phyloP scores from a whole-genome alignment of 2,797 vertebrate genomes.

The Sylvilagus floridanus region DNA sequence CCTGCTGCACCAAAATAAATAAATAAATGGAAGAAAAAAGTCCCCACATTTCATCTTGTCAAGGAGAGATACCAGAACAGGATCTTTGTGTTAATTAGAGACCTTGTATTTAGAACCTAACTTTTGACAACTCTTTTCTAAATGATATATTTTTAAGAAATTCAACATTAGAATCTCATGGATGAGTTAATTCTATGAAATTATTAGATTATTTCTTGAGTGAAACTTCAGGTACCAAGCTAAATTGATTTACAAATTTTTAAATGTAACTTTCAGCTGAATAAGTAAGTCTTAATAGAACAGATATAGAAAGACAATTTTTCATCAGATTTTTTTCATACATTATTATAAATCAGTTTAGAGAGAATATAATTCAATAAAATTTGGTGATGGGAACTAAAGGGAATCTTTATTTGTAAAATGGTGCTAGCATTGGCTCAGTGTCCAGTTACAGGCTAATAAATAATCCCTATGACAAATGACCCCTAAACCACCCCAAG shows the following conservation, averaged over 20 bases:
- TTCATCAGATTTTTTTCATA: slow-evolving; percentile 26
- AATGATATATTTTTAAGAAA: slow-evolving; percentile 44
- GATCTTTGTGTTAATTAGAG: background rate
- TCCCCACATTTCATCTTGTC: background rate
- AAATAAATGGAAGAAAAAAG: background rate
- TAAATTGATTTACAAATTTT: slow-evolving; percentile 51
- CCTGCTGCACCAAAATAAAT: background rate
- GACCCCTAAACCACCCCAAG: background rate
- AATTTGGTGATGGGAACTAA: background rate
- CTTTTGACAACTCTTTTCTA: slow-evolving; percentile 34
- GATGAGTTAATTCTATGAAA: background rate
- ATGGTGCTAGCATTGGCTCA: background rate
- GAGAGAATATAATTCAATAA: background rate
- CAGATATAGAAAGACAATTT: slow-evolving; percentile 44
- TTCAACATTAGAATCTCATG: slow-evolving; percentile 34
- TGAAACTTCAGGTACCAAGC: slow-evolving; percentile 4
- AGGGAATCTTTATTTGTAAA: slow-evolving; percentile 6
- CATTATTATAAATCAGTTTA: slow-evolving; percentile 55
- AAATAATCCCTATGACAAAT: background rate
- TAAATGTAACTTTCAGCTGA: slow-evolving; percentile 25
- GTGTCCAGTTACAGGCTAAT: background rate
- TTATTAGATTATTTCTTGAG: slow-evolving; percentile 24
- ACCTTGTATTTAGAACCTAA: background rate
- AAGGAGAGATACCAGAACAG: slow-evolving; percentile 37
- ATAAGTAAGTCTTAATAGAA: slow-evolving; percentile 58